Percentiles rank a stretch among this genome's conserved stretches.
phyloP scores from a whole-genome alignment of 1,140 invertebrate genomes.

The Pseudoatta argentina region DNA sequence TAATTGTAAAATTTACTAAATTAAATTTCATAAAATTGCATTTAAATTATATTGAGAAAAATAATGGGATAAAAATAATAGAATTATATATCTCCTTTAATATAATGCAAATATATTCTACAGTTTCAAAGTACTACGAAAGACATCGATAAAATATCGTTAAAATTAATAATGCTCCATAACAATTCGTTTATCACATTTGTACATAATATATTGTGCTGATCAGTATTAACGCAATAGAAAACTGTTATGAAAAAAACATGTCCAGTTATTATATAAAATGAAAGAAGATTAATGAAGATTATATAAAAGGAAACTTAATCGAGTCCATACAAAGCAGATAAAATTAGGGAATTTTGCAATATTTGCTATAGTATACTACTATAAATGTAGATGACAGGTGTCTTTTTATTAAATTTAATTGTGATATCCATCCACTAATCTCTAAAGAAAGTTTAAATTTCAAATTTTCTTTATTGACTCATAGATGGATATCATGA shows the following conservation, averaged over 20 bases:
- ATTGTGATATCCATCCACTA: too few species aligned
- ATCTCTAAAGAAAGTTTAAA: too few species aligned
- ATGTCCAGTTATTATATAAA: constrained; percentile 56
- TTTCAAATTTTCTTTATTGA: too few species aligned
- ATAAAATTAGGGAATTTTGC: constrained; percentile 36
- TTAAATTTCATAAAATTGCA: background rate
- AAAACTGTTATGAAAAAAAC: constrained; percentile 15
- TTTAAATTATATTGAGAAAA: background rate
- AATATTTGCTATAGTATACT: background rate
- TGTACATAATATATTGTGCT: background rate
- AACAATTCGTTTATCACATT: background rate
- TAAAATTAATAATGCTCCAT: background rate
- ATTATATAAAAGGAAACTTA: background rate
- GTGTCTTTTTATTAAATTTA: too few species aligned
- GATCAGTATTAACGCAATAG: background rate
- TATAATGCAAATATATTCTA: background rate
- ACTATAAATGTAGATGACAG: too few species aligned
- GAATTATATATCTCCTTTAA: background rate
- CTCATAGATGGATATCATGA: too few species aligned
- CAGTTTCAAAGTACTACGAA: background rate
- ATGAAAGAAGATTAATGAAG: constrained; percentile 21
- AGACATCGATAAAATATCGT: constrained; percentile 9
- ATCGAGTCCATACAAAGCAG: constrained; percentile 1
- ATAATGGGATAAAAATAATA: constrained; percentile 12
- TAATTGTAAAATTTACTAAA: background rate